These are phyloP conservation scores for Esox niger DNA, from an alignment of 2,113 vertebrate genomes.

Conservation along the genomic window DNA sequence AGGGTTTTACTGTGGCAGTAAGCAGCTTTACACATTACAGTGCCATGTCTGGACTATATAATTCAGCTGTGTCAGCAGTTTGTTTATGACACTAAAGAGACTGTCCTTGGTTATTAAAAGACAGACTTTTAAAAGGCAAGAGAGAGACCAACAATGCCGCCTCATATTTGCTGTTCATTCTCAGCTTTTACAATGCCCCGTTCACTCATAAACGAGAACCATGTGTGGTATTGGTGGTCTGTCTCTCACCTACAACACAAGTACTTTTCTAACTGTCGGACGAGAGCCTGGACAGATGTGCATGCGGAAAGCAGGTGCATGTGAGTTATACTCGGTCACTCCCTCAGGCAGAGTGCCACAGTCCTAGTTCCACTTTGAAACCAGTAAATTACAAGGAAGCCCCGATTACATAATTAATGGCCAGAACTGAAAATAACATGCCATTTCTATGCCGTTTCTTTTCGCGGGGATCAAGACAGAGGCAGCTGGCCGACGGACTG, in stretches of 20 bases:
- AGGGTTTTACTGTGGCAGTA: background rate
- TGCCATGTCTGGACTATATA: background rate
- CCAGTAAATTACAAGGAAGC: conserved; percentile 11
- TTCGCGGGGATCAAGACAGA: background rate
- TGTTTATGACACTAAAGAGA: background rate
- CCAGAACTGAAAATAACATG: background rate
- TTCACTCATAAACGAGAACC: no score
- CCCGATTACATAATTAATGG: conserved; percentile 10
- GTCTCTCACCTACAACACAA: no score
- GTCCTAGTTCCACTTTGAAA: conserved; percentile 5
- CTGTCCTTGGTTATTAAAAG: background rate
- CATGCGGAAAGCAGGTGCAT: background rate
- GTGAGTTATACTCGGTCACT: no score
- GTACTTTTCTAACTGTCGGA: no score
- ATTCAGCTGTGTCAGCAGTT: background rate
- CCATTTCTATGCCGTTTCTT: conserved; percentile 3
- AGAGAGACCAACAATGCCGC: background rate
- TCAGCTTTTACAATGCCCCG: background rate
- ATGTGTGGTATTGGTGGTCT: no score
- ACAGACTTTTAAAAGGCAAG: background rate
- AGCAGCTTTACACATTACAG: background rate
- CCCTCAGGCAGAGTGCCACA: background rate
- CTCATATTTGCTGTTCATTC: background rate
- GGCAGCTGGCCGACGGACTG: background rate
- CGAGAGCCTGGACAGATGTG: background rate